phyloP scores from a whole-genome alignment of 2,113 vertebrate genomes.

The Agapornis roseicollis region DNA sequence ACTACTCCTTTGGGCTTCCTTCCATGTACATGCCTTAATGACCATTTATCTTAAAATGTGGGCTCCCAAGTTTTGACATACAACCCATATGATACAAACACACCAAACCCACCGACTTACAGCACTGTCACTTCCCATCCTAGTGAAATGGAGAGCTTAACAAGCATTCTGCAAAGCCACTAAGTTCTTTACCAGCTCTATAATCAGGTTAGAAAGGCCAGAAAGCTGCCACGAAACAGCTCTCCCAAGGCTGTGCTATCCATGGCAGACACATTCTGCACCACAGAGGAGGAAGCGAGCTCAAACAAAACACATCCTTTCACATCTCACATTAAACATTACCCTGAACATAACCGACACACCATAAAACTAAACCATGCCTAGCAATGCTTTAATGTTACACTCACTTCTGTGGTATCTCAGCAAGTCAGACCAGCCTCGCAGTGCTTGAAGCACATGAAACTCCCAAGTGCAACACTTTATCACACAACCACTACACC shows the following conservation, averaged over 20 bases:
- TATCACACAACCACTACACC: accelerated
- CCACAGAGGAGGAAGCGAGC: neutral
- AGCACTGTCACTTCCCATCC: neutral
- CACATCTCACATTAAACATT: neutral
- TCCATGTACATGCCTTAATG: neutral
- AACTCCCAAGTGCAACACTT: neutral
- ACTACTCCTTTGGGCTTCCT: neutral
- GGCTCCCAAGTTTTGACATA: neutral
- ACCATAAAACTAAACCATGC: neutral
- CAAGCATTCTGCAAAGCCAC: neutral
- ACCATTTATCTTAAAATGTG: neutral
- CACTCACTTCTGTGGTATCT: neutral
- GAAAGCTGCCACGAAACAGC: neutral
- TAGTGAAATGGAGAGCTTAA: neutral
- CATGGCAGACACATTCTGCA: accelerated
- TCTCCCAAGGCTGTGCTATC: neutral
- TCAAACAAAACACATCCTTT: neutral
- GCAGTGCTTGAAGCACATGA: accelerated
- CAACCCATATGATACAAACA: neutral
- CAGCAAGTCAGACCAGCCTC: neutral
- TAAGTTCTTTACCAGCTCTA: neutral
- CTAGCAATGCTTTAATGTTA: neutral
- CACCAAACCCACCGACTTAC: neutral
- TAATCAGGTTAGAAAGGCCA: neutral
- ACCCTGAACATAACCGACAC: neutral